Conservation (phyloP, 1,140 invertebrate species). For the Rhynchophorus ferrugineus region DNA sequence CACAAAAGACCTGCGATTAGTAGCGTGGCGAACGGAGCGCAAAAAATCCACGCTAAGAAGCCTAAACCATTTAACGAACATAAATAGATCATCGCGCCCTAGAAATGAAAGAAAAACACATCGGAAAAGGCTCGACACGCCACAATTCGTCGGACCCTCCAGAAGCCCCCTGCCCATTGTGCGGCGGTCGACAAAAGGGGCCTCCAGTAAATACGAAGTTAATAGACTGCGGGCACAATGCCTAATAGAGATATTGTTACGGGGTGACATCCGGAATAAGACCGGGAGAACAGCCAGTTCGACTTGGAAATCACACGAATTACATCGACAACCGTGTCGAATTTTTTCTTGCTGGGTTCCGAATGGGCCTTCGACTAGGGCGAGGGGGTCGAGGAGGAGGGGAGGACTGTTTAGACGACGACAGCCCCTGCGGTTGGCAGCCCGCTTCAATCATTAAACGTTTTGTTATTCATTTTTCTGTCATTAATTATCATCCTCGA, state of each 20-base stretch:
- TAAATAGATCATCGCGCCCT: no score
- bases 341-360: slow-evolving; percentile 4
- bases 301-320: slow-evolving; percentile 21
- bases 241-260: slow-evolving; percentile 34
- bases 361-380: not conserved
- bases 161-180: not conserved
- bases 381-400: not conserved
- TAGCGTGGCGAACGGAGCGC: no score
- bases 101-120: not conserved
- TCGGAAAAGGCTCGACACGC: not conserved
- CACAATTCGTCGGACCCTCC: not conserved
- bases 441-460: slow-evolving; percentile 19
- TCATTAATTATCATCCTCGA: slow-evolving; percentile 13
- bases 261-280: slow-evolving; percentile 31
- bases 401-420: slow-evolving; percentile 1
- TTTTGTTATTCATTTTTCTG: slow-evolving; percentile 14
- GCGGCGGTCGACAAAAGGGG: slow-evolving; percentile 11
- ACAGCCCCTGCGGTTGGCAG: slow-evolving; percentile 4
- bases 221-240: slow-evolving; percentile 31
- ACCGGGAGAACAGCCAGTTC: slow-evolving; percentile 14
- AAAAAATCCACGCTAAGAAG: no score
- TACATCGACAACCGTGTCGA: slow-evolving; percentile 24
- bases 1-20: no score
- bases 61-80: no score
- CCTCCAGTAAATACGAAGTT: slow-evolving; percentile 33